Conservation (phyloP, 2,113 vertebrate genomes). For the Macquaria ambigua region DNA sequence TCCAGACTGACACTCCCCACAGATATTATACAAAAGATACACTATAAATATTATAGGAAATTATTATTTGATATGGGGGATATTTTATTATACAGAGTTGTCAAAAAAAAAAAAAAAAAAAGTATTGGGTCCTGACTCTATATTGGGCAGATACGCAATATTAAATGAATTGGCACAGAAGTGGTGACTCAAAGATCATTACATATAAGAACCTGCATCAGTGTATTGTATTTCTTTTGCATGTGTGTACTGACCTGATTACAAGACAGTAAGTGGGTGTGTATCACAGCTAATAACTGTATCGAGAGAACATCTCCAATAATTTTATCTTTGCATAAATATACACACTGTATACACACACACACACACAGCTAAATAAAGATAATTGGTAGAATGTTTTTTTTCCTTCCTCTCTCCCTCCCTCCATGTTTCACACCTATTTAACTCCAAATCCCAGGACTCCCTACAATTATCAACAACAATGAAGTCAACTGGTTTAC, state of each 20-base stretch:
- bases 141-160: background rate
- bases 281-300: background rate
- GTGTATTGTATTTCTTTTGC: background rate
- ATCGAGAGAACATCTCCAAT: background rate
- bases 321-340: constrained; percentile 1
- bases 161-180: background rate
- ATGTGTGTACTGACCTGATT: background rate
- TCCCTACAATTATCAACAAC: constrained; percentile 46
- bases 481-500: constrained; percentile 46
- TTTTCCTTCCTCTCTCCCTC: constrained; percentile 1
- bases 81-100: constrained; percentile 14
- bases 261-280: background rate
- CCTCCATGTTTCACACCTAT: constrained; percentile 9
- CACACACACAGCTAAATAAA: constrained; percentile 4
- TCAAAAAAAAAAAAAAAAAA: background rate
- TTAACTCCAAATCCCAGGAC: constrained; percentile 45
- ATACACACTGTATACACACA: background rate
- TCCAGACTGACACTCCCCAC: background rate
- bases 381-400: background rate
- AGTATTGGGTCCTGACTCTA: background rate
- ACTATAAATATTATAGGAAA: background rate
- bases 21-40: too few species aligned
- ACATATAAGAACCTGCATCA: constrained; percentile 1
- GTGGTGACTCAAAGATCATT: background rate
- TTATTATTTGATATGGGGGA: background rate